Conservation (phyloP, 2,113 vertebrate genomes). For the Aythya baeri region DNA sequence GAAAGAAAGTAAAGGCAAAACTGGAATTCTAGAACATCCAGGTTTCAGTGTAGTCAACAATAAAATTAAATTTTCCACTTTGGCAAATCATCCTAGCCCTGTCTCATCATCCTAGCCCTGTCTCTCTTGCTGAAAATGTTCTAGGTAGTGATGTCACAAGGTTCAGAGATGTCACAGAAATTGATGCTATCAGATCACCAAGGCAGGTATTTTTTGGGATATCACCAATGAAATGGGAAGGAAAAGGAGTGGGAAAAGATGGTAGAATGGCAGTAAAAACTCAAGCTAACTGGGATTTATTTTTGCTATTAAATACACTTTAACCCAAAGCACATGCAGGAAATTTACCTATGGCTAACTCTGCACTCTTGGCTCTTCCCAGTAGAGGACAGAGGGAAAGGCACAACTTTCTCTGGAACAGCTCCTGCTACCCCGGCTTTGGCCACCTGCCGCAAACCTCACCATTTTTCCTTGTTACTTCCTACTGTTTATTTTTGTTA, state of each 20-base stretch:
- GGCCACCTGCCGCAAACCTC: neutral
- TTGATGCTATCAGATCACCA: fast-evolving
- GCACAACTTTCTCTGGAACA: neutral
- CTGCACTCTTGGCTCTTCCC: neutral
- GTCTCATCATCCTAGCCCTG: neutral
- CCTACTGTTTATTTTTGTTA: neutral
- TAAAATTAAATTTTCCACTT: constrained; percentile 53
- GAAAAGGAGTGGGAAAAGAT: neutral
- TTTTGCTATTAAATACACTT: neutral
- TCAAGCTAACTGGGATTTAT: neutral
- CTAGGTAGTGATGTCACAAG: neutral
- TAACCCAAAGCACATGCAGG: neutral
- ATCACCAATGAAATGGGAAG: neutral
- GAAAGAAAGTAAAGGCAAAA: neutral
- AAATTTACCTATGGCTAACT: neutral
- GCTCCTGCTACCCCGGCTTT: neutral
- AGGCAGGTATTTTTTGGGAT: neutral
- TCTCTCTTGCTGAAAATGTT: neutral
- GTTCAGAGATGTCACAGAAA: neutral
- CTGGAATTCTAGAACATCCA: neutral
- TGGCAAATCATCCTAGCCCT: neutral
- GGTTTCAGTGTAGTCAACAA: constrained; percentile 45
- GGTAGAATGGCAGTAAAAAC: neutral
- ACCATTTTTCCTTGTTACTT: neutral
- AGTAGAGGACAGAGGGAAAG: neutral